Conservation (phyloP, 1,140 invertebrate genomes). For the Lanistes nyassanus region DNA sequence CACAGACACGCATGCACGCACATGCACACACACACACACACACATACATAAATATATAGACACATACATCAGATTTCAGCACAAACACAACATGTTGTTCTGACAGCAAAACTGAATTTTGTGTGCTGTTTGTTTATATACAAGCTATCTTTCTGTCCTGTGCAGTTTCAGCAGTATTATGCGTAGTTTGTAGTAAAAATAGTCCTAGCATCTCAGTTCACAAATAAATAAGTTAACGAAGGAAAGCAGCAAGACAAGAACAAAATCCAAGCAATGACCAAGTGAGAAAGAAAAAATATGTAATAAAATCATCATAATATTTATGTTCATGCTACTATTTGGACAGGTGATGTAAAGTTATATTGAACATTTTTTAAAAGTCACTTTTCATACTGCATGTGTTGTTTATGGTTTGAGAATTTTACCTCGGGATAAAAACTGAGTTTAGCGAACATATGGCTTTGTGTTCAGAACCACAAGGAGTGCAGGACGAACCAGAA, state of each 20-base stretch:
- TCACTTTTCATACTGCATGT: too few species aligned
- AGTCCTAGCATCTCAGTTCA: neutral
- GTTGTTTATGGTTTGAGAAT: neutral
- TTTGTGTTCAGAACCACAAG: neutral
- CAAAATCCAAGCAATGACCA: neutral
- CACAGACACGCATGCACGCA: constrained; percentile 2
- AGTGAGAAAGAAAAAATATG: too few species aligned
- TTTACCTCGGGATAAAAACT: neutral
- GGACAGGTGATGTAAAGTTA: constrained; percentile 2
- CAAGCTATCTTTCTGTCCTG: neutral
- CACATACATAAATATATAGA: neutral
- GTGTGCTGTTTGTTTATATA: neutral
- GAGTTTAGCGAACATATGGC: neutral
- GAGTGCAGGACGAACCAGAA: constrained; percentile 9
- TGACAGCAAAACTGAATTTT: neutral
- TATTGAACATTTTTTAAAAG: too few species aligned
- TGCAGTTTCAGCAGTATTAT: neutral
- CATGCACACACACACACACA: neutral
- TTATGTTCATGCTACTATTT: neutral
- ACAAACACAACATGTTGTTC: neutral
- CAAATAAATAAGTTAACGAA: neutral
- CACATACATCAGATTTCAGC: neutral
- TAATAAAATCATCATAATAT: too few species aligned
- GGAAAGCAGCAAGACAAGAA: neutral
- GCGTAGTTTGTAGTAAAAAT: neutral